Evolutionary conservation across 2,113 vertebrate species (phyloP).

Genomic region (Chrysochloris asiatica): DNA sequence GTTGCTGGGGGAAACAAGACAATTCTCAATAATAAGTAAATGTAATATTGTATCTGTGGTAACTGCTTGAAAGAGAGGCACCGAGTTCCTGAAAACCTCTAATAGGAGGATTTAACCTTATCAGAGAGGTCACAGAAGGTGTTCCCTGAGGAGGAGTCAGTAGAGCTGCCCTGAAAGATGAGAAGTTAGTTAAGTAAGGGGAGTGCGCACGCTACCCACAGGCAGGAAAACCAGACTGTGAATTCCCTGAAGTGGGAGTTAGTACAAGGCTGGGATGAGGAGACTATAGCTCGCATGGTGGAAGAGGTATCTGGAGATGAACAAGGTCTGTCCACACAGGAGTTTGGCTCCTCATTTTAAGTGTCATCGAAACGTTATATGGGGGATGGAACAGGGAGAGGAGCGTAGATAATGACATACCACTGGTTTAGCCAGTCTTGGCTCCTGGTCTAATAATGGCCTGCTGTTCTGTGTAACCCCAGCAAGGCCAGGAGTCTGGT

Average conservation of each 20-base stretch:
- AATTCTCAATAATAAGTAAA: background rate
- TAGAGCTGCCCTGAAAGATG: background rate
- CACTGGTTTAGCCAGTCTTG: background rate
- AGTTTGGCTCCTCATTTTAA: background rate
- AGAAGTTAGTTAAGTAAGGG: background rate
- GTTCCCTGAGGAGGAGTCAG: background rate
- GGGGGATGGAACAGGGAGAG: background rate
- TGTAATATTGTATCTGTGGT: background rate
- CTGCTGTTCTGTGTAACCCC: background rate
- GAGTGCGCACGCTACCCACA: background rate
- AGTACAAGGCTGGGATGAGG: background rate
- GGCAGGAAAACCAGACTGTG: too few species aligned
- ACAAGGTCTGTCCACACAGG: background rate
- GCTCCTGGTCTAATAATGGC: background rate
- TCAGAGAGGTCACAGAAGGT: background rate
- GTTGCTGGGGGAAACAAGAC: background rate
- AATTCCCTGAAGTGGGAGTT: background rate
- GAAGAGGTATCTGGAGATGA: background rate
- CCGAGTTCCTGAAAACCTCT: background rate
- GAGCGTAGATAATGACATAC: background rate
- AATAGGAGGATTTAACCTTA: background rate
- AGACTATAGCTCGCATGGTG: background rate
- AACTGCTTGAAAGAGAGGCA: background rate
- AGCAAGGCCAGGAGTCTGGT: background rate
- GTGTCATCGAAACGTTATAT: background rate